Base-by-base conservation (phyloP, 1,140 invertebrate species). In the Carcinoscorpius rotundicauda region DNA sequence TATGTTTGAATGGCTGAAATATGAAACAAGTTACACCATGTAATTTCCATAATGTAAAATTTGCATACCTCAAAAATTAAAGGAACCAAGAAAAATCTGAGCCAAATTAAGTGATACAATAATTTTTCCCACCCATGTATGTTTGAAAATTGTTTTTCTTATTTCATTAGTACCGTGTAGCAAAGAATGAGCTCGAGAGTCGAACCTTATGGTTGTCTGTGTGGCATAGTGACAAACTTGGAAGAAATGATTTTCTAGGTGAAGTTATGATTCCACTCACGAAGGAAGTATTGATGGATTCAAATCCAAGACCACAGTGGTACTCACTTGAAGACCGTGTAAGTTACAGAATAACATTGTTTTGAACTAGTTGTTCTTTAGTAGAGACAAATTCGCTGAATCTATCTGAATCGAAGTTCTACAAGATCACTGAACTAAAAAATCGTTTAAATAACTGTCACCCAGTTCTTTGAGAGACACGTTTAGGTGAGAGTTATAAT, bases 151-250 rank as follows among this genome's bases (percentile, higher is more conserved):
- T 29, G 29, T 29, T 29, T 62, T n/a, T 64, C 50, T 64, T 29
- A 52, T 60, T 11, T 9, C 77, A 78, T 70, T 76, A 88, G 83
- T 98, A 96, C 81, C 85, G 87, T 69, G 87, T 93, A 72, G 85
- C 87, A 55, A 82, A 94, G 66, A 87, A 86, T 76, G 90, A 91
- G 71, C 79, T 98, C 74, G 89, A 94, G 74, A 84, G 85, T 59
- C 82, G 93, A 72, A 93, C 89, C 4, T 78, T 98, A 62, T 97
- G 93, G 93, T 78, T 98, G 51, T 93, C 91, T 50, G 93, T 96
- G 5, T 97, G 93, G 93, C 91, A 97, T 78, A 93, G 91, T 70
- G 94, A 97, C 77, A 93, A 94, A 85, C 95, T 98, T 80, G 93
- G 93, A 1, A 82, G 92, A 50, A 98, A 97, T 78, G 93, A 96